Evolutionary conservation across 1,140 invertebrate species (phyloP).

Genomic region (Cydia pomonella): DNA sequence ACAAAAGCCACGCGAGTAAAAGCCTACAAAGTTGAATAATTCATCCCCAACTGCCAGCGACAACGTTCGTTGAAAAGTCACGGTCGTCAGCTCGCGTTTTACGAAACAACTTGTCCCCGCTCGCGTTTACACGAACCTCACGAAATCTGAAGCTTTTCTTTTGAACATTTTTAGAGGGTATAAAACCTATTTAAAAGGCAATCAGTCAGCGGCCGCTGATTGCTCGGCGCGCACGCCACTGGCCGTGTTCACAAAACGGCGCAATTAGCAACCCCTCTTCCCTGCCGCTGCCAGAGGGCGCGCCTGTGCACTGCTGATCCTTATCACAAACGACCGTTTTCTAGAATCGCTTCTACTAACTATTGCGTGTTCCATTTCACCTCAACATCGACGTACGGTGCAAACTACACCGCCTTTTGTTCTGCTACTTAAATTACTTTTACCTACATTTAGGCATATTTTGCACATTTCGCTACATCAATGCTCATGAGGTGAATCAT

Average conservation of each 20-base stretch:
- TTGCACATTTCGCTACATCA: neutral
- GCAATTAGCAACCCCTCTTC: slow-evolving; percentile 70
- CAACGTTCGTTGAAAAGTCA: slow-evolving; percentile 42
- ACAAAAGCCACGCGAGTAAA: slow-evolving; percentile 16
- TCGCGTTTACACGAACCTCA: slow-evolving; percentile 53
- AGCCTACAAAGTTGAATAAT: slow-evolving; percentile 26
- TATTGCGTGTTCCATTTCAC: slow-evolving; percentile 70
- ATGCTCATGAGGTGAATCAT: slow-evolving; percentile 9
- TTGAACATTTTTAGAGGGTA: slow-evolving; percentile 74
- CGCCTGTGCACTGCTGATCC: slow-evolving; percentile 57
- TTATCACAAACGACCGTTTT: slow-evolving; percentile 80
- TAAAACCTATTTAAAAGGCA: slow-evolving; percentile 80
- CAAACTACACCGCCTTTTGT: slow-evolving; percentile 2
- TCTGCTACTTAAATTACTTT: slow-evolving; percentile 22
- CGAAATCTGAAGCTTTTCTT: slow-evolving; percentile 56
- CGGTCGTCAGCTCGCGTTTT: slow-evolving; percentile 46
- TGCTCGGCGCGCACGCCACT: slow-evolving; percentile 72
- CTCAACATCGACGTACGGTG: slow-evolving; percentile 24
- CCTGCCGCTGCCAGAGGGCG: slow-evolving; percentile 45
- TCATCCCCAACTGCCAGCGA: slow-evolving; percentile 16
- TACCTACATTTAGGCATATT: slow-evolving; percentile 32
- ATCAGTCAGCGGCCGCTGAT: slow-evolving; percentile 78
- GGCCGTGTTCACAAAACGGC: slow-evolving; percentile 79
- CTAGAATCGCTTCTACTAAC: slow-evolving; percentile 78
- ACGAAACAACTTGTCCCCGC: slow-evolving; percentile 54